phyloP scores from a whole-genome alignment of 2,888 invertebrate species.

The Caenorhabditis sinica region DNA sequence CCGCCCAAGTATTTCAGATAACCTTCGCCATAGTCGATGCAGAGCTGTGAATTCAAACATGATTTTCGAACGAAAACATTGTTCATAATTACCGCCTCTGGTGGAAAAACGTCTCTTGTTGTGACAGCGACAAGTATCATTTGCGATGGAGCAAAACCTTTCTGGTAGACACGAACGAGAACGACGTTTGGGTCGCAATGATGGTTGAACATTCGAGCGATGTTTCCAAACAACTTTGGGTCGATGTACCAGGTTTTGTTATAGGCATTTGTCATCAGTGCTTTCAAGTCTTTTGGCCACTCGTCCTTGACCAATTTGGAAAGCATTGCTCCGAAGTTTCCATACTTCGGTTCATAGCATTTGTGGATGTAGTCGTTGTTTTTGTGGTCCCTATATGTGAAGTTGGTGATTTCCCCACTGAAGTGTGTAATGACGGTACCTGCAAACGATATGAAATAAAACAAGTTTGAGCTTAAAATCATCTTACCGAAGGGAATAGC shows the following conservation, averaged over 20 bases:
- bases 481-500: constrained; percentile 6
- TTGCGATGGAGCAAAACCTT: constrained; percentile 25
- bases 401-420: background rate
- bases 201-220: constrained; percentile 6
- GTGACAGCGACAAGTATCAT: constrained; percentile 11
- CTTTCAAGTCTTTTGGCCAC: background rate
- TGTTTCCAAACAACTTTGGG: constrained; percentile 18
- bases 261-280: background rate
- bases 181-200: constrained; percentile 6
- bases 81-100: constrained; percentile 8
- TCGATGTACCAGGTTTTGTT: background rate
- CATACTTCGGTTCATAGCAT: background rate
- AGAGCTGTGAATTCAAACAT: constrained; percentile 3
- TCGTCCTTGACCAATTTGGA: background rate
- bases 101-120: constrained; percentile 10
- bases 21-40: constrained; percentile 16
- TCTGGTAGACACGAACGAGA: constrained; percentile 18
- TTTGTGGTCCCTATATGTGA: background rate
- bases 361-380: background rate
- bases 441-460: background rate
- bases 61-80: background rate
- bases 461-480: background rate
- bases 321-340: background rate
- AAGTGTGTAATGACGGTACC: background rate
- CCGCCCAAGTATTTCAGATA: background rate